Evolutionary conservation across 2,888 invertebrate species (phyloP).

Genomic region (Heteromurus nitidus): DNA sequence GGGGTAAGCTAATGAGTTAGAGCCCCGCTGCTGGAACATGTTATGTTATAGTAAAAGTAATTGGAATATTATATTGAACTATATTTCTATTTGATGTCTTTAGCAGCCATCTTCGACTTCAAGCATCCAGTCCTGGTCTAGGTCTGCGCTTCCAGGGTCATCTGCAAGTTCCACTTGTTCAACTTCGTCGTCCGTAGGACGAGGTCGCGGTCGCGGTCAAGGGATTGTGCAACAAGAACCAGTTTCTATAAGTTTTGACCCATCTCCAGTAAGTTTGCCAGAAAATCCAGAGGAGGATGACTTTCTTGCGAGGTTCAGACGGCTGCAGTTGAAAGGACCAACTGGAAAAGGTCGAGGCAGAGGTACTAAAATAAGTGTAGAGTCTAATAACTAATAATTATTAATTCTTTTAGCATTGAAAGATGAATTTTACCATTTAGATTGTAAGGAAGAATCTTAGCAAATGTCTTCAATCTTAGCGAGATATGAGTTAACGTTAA

Average conservation of each 20-base stretch:
- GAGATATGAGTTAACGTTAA: neutral
- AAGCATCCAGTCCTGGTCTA: too few species aligned
- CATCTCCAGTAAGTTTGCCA: constrained; percentile 46
- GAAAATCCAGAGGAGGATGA: constrained; percentile 61
- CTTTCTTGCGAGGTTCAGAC: constrained; percentile 57
- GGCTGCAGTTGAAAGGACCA: constrained; percentile 24
- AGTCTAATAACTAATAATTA: too few species aligned
- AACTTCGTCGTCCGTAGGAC: neutral
- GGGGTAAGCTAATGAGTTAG: neutral
- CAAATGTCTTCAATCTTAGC: too few species aligned
- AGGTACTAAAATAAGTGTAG: constrained; percentile 7
- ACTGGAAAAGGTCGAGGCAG: constrained; percentile 13
- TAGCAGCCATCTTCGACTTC: too few species aligned
- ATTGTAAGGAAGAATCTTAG: too few species aligned
- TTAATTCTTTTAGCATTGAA: too few species aligned
- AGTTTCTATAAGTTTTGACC: constrained; percentile 1
- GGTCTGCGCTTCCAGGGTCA: too few species aligned
- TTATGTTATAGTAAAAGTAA: too few species aligned
- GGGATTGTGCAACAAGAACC: neutral
- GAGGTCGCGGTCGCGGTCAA: constrained; percentile 38
- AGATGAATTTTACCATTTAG: too few species aligned
- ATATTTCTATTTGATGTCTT: too few species aligned
- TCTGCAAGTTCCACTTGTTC: neutral
- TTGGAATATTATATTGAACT: too few species aligned
- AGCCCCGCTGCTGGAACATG: too few species aligned